Evolutionary conservation across 1,140 invertebrate species (phyloP).

Genomic region (Hylyphantes graminicola): DNA sequence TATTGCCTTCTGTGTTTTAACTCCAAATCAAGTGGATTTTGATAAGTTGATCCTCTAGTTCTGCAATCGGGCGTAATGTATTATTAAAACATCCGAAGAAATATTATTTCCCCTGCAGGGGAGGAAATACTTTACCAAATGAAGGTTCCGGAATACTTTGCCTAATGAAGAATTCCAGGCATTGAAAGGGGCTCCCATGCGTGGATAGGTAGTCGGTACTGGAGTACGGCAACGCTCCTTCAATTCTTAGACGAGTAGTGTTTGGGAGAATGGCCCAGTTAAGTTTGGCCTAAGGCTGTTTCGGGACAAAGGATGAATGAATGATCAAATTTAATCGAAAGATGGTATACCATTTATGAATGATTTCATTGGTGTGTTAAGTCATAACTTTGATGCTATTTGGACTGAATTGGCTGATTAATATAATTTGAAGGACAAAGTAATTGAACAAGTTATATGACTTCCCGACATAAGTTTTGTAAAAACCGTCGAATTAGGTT

Average conservation of each 20-base stretch:
- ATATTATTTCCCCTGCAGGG: conserved; percentile 17
- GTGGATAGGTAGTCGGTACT: not conserved
- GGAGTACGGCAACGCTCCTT: not conserved
- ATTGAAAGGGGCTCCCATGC: not conserved
- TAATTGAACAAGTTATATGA: too few species aligned
- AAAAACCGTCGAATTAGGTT: too few species aligned
- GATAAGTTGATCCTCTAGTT: conserved; percentile 8
- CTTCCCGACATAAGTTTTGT: too few species aligned
- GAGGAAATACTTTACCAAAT: conserved; percentile 16
- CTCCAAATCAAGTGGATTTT: conserved; percentile 15
- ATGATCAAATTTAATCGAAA: too few species aligned
- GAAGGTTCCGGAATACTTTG: conserved; percentile 26
- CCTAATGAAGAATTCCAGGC: conserved; percentile 19
- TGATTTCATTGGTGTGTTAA: too few species aligned
- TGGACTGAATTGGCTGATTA: too few species aligned
- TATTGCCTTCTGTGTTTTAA: not conserved
- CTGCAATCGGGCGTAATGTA: conserved; percentile 39
- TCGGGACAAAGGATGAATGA: too few species aligned
- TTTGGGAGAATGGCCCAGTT: too few species aligned
- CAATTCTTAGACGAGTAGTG: not conserved
- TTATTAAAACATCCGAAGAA: conserved; percentile 26
- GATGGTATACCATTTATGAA: too few species aligned
- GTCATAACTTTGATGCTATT: too few species aligned
- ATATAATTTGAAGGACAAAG: too few species aligned
- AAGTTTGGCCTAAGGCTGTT: too few species aligned